Conservation (phyloP, 1,140 invertebrate genomes). For the Penaeus indicus region DNA sequence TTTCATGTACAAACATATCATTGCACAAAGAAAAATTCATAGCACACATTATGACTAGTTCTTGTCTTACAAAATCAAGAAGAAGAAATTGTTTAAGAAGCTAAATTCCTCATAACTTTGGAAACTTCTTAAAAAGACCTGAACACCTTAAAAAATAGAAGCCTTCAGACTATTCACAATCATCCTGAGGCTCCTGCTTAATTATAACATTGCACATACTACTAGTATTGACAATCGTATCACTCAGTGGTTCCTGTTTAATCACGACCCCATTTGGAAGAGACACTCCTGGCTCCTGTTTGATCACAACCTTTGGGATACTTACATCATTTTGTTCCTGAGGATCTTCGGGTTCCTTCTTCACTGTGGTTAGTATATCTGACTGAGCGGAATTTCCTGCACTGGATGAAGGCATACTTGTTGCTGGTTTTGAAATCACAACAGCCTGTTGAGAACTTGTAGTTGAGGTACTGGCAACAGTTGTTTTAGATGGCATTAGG, state of each 20-base stretch:
- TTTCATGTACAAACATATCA: no score
- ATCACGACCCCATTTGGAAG: slow-evolving; percentile 30
- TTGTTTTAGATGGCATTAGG: slow-evolving; percentile 24
- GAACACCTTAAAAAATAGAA: no score
- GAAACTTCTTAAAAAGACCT: no score
- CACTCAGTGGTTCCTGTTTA: slow-evolving; percentile 48
- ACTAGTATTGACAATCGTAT: background rate
- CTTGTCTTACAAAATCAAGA: no score
- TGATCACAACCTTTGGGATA: slow-evolving; percentile 31
- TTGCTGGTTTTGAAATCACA: slow-evolving; percentile 24
- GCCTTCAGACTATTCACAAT: no score
- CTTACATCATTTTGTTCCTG: slow-evolving; percentile 2
- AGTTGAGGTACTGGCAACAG: background rate
- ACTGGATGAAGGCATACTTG: background rate
- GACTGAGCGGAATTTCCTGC: background rate
- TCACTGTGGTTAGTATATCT: background rate
- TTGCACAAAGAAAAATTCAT: no score
- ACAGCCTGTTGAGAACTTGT: slow-evolving; percentile 25
- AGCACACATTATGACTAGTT: no score
- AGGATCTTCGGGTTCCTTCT: slow-evolving; percentile 43
- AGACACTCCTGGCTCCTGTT: slow-evolving; percentile 33
- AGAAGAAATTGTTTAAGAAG: no score
- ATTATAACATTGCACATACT: slow-evolving; percentile 41
- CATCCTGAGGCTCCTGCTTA: slow-evolving; percentile 52
- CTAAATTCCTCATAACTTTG: no score